Evolutionary conservation across 2,888 invertebrate genomes (phyloP), one percentile per base, ranked within the genome.

Genomic region (Urechis unicinctus): DNA sequence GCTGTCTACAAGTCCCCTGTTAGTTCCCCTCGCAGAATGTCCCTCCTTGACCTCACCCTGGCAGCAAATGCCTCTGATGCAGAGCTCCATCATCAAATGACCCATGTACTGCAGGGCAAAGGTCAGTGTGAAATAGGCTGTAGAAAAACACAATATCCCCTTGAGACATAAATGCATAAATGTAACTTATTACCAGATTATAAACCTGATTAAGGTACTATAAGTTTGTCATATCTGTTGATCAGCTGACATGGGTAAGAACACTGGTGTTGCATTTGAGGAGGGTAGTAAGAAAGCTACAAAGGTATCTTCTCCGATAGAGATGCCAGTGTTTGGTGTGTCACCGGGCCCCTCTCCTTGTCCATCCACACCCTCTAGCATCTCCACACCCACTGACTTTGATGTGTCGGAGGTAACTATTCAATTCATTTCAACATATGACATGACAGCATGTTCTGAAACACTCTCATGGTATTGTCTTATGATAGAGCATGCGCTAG

Each of bases 1-100:
- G 72, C 70, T 3, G 64, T 70, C 42, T 73, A 72, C 59, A 30
- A 63, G 30, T 72, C 73, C 17, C 72, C 71, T 2, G 61, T 58
- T 2, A 63, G 64, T 43, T 69, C 71, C 26, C 71, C 71, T 6
- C 63, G 64, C 31, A 61, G 66, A 25, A 58, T 71, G 41, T 70
- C 72, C 1, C 57, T 60, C 56, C 59, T 72, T 41, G 73, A 73
- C 52, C 61, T 72, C 22, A 69, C 67, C 21, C 59, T 72, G 56
- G 64, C 63, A 45, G 64, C 69, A 46, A 66, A 68, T 51, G 64
- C 68, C 61, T 66, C 63, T 42, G 66, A 66, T 36, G 65, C 67
- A 61, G 71, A 72, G 57, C 68, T 71, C 1, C 21, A 59, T 9
- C 59, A 66, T 31, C 68, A 68, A 52, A 69, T 50, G 31, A 25